Base-by-base conservation (phyloP, 2,888 invertebrate genomes). In the Calephelis perditalis region DNA sequence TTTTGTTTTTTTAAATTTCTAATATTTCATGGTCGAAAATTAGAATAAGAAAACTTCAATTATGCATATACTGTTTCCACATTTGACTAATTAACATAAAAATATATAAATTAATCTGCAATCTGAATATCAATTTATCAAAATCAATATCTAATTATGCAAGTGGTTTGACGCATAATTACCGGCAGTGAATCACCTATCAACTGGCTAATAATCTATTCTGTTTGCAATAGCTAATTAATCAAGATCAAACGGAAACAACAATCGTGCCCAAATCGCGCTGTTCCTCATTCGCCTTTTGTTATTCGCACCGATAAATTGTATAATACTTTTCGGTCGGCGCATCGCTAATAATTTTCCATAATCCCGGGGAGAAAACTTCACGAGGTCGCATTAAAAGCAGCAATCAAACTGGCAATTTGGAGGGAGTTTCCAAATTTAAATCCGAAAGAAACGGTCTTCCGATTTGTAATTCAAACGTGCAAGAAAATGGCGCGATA, bases 391-490 rank as follows among this genome's bases (percentile, higher is more conserved):
- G 81, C 83, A 84, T 86, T 86, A 84, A 85, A 82, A 83, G 68
- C 76, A 79, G 84, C 85, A 83, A 86, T 86, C 83, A 84, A 86
- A 86, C 84, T 76, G 84, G 81, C 83, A 87, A 87, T 86, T 82
- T 76, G 74, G 74, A 69, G 82, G 78, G 77, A 78, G 77, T 77
- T 54, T 73, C 72, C 76, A 80, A 82, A 83, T 83, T 80, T 80
- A 82, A 84, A 82, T 79, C 77, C 72, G 73, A 83, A 86, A 86
- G 84, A 83, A 81, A 82, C 82, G 73, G 77, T 74, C 76, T 79
- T 81, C 82, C 84, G 86, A 87, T 88, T 86, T 86, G 88, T 82
- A 84, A 86, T 88, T 83, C 88, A 86, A 87, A 87, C 84, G 80
- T 84, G 78, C 77, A 78, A 83, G 82, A 81, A 79, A 82, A 81